Conservation (phyloP, 2,797 vertebrate species). For the Martes flavigula region DNA sequence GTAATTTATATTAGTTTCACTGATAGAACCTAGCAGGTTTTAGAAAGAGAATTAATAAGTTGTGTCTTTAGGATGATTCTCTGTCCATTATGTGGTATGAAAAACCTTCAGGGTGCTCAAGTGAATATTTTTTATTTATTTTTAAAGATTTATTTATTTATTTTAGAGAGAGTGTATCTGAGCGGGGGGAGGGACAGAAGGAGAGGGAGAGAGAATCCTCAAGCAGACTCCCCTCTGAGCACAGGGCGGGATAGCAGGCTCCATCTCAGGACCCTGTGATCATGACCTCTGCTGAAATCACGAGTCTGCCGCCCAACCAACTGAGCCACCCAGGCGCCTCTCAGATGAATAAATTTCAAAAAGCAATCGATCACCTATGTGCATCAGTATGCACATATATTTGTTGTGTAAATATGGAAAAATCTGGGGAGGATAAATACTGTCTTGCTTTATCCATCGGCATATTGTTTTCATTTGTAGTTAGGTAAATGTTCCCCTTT, state of each 20-base stretch:
- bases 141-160: neutral
- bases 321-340: neutral
- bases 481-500: neutral
- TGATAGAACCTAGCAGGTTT: neutral
- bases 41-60: neutral
- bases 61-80: neutral
- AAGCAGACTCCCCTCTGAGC: neutral
- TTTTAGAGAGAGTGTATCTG: neutral
- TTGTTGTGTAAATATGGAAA: neutral
- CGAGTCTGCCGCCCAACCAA: neutral
- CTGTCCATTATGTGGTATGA: neutral
- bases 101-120: neutral
- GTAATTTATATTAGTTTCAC: slow-evolving; percentile 18
- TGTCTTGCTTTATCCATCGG: neutral
- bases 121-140: neutral
- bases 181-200: neutral
- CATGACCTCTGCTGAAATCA: neutral
- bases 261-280: neutral
- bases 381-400: neutral
- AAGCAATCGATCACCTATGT: neutral
- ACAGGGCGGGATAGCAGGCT: neutral
- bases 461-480: neutral
- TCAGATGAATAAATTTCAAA: neutral
- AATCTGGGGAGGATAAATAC: neutral
- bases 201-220: neutral